Evolutionary conservation across 2,797 vertebrate species (phyloP).

Genomic region (Cyclopterus lumpus): DNA sequence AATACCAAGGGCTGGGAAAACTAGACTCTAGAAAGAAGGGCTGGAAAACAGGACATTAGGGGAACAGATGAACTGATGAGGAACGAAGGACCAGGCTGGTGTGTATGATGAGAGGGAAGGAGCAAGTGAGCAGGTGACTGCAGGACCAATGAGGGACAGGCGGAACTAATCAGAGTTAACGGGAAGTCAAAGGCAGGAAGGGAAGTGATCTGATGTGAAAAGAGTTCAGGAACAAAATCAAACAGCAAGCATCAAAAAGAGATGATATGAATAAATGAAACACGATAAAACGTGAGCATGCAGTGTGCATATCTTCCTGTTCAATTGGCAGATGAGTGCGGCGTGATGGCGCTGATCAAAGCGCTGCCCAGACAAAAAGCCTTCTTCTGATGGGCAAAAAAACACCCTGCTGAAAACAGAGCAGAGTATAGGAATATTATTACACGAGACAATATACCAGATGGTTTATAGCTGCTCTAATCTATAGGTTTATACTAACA

Average conservation of each 20-base stretch:
- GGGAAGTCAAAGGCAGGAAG: background rate
- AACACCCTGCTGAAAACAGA: background rate
- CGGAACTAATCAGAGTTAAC: background rate
- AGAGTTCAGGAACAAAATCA: background rate
- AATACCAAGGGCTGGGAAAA: background rate
- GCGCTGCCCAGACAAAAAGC: background rate
- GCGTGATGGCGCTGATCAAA: conserved; percentile 13
- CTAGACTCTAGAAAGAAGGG: no score
- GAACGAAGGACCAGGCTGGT: no score
- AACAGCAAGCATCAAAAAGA: background rate
- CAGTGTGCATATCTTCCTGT: background rate
- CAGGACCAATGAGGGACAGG: background rate
- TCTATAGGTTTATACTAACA: background rate
- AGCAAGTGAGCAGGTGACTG: no score
- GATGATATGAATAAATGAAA: background rate
- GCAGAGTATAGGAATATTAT: background rate
- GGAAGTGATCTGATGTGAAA: background rate
- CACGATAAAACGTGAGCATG: background rate
- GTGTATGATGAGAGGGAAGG: background rate
- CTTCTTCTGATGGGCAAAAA: background rate
- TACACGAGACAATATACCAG: background rate
- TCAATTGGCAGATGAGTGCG: background rate
- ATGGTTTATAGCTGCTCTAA: background rate
- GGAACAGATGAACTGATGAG: no score
- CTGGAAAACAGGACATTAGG: background rate